Evolutionary conservation across 2,888 invertebrate species (phyloP).

Genomic region (Stratiomys singularior): DNA sequence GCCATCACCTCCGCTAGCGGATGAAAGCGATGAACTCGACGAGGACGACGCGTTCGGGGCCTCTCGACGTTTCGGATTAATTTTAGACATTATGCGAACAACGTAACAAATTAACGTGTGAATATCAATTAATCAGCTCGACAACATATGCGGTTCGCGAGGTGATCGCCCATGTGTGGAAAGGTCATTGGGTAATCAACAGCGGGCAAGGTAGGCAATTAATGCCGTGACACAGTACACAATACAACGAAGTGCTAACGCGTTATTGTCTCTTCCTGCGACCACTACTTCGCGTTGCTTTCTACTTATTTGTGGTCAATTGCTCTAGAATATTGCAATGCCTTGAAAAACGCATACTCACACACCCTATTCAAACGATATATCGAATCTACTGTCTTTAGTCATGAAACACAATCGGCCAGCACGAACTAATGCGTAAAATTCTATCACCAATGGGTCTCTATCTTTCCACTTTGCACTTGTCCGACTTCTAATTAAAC

Average conservation of each 20-base stretch:
- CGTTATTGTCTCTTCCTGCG: too few relatives aligned
- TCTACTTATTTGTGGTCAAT: background rate
- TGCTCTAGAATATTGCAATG: background rate
- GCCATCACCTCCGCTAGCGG: slow-evolving; percentile 65
- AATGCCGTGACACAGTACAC: background rate
- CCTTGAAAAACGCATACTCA: slow-evolving; percentile 29
- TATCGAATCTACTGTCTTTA: background rate
- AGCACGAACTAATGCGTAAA: background rate
- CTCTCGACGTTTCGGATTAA: slow-evolving; percentile 63
- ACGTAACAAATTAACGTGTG: slow-evolving; percentile 54
- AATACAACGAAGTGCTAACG: background rate
- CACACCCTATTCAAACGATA: slow-evolving; percentile 6
- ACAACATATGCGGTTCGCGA: slow-evolving; percentile 52
- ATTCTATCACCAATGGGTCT: slow-evolving; percentile 6
- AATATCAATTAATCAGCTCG: slow-evolving; percentile 54
- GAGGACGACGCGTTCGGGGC: slow-evolving; percentile 64
- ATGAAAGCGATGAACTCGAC: slow-evolving; percentile 65
- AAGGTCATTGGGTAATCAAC: slow-evolving; percentile 19
- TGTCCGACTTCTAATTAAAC: background rate
- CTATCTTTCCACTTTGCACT: background rate
- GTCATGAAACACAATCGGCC: slow-evolving; percentile 14
- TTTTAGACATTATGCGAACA: slow-evolving; percentile 62
- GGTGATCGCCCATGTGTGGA: slow-evolving; percentile 10
- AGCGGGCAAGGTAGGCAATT: background rate
- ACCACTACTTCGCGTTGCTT: background rate